phyloP scores from a whole-genome alignment of 2,888 invertebrate species.

The Cyrtodaria siliqua region DNA sequence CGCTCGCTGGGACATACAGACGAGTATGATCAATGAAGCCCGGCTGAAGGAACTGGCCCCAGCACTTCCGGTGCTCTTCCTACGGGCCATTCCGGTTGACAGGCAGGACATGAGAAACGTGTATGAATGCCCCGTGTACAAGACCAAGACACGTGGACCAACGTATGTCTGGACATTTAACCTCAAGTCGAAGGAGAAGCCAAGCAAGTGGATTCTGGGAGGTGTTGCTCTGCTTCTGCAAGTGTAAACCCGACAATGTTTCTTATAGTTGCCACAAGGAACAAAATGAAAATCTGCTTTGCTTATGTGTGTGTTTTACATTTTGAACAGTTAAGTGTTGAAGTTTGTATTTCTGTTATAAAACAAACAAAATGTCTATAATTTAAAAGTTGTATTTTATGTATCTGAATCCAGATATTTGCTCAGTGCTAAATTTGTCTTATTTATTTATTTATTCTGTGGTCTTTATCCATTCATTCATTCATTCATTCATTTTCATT shows the following conservation, averaged over 20 bases:
- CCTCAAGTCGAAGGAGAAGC: conserved; percentile 97
- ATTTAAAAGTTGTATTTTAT: too few species aligned
- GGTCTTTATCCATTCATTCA: too few species aligned
- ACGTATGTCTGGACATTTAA: conserved; percentile 99
- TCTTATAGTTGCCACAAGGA: too few species aligned
- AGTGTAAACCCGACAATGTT: conserved; percentile 88
- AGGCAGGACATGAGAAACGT: conserved; percentile 96
- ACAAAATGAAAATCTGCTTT: too few species aligned
- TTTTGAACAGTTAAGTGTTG: too few species aligned
- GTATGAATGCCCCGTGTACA: conserved; percentile 98
- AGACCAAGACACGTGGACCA: conserved; percentile 96
- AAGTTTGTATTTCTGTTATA: too few species aligned
- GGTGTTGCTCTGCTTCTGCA: conserved; percentile 96
- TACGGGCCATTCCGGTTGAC: conserved; percentile 92
- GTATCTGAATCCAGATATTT: too few species aligned
- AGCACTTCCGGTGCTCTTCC: conserved; percentile 97
- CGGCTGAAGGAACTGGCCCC: conserved; percentile 96
- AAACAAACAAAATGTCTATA: too few species aligned
- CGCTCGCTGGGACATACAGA: conserved; percentile 96
- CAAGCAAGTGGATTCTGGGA: conserved; percentile 97
- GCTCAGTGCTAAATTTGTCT: too few species aligned
- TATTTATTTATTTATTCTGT: too few species aligned
- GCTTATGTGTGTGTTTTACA: too few species aligned
- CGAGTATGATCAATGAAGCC: conserved; percentile 96
- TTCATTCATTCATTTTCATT: too few species aligned